Percentiles rank a stretch among this genome's conserved stretches.
Conservation (phyloP, 53 echinoderm and acorn worm genomes). For the Echinarachnius parma region DNA sequence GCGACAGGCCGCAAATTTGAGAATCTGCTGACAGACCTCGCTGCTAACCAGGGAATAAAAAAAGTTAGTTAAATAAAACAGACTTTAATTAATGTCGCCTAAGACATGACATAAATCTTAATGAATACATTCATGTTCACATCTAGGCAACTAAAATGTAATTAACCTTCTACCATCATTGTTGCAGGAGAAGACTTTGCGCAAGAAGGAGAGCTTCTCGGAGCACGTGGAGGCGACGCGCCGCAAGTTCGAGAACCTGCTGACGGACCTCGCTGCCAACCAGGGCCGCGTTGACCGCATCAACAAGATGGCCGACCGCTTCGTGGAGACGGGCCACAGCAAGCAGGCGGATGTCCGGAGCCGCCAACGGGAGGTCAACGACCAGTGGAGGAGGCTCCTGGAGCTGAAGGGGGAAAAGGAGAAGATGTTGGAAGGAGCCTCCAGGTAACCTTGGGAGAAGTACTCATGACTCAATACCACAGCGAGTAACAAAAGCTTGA, state of each 20-base stretch:
- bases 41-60: no score
- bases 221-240: slow-evolving; percentile 71
- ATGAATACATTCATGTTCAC: background rate
- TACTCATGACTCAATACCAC: no score
- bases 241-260: slow-evolving; percentile 87
- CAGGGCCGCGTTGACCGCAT: slow-evolving; percentile 79
- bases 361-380: slow-evolving; percentile 79
- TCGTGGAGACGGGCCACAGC: slow-evolving; percentile 95
- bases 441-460: slow-evolving; percentile 51
- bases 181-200: slow-evolving; percentile 69
- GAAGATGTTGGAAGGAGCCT: slow-evolving; percentile 90
- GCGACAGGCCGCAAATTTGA: no score
- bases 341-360: slow-evolving; percentile 78
- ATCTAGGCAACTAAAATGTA: no score
- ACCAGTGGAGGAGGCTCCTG: slow-evolving; percentile 74
- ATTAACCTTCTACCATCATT: background rate
- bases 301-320: slow-evolving; percentile 95
- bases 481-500: no score
- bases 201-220: slow-evolving; percentile 84
- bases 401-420: slow-evolving; percentile 86
- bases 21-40: no score
- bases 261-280: slow-evolving; percentile 90
- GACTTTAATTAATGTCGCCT: background rate
- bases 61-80: no score
- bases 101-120: background rate